These are phyloP conservation scores for Acomys russatus DNA, from an alignment of 2,797 vertebrate genomes.

Conservation along the genomic window DNA sequence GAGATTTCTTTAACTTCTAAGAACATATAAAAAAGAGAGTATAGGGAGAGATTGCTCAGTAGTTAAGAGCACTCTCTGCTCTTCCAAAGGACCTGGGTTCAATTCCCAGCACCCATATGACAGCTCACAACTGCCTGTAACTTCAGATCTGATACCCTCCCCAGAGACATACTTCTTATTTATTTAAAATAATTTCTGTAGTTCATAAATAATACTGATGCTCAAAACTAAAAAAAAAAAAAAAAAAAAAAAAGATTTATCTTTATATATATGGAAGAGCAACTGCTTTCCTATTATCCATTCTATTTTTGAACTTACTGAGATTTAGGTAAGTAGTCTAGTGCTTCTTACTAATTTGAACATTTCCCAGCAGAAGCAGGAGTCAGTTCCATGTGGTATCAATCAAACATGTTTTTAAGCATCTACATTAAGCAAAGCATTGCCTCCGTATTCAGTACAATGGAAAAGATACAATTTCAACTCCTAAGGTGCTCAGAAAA, in stretches of 20 bases:
- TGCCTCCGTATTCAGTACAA: background rate
- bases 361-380: background rate
- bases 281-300: background rate
- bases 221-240: background rate
- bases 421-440: background rate
- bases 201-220: background rate
- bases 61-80: too few species aligned
- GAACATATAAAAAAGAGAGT: background rate
- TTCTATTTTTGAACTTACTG: constrained; percentile 44
- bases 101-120: too few species aligned
- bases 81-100: too few species aligned
- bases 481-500: background rate
- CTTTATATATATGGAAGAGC: constrained; percentile 38
- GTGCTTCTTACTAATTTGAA: background rate
- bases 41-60: too few species aligned
- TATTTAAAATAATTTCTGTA: background rate
- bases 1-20: background rate
- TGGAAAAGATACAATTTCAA: background rate
- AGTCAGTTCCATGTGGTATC: constrained; percentile 14
- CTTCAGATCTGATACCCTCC: too few species aligned
- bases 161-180: too few species aligned
- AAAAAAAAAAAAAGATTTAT: background rate
- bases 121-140: too few species aligned
- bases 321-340: background rate
- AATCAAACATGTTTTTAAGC: background rate